Base-by-base conservation (phyloP, 1,140 invertebrate genomes). In the Tribolium madens region DNA sequence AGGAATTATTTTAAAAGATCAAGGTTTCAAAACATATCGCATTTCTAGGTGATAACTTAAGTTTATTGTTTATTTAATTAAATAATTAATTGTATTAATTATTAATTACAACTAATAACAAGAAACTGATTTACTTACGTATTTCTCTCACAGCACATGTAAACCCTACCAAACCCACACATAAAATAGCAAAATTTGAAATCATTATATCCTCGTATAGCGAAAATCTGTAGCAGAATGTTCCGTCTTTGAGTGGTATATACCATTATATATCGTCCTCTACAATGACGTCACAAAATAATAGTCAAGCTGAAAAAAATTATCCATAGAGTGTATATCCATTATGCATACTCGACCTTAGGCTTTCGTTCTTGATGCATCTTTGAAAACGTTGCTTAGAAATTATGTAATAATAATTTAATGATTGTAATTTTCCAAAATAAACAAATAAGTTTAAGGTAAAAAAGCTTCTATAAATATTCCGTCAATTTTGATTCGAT, bases 221-320 rank as follows among this genome's bases (percentile, higher is more conserved):
- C 17, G 18, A 57, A 57, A 57, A n/a, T 70, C 46, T 42, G 0
- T 46, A 12, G 9, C 14, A 47, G 31, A 70, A 70, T 70, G 68
- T 1, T 17, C 15, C 7, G n/a, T 31, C 3, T 68, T 48, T 5
- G 18, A 9, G 14, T 70, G 18, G 46, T 21, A 12, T 46, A 46
- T 14, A 42, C 68, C n/a, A 47, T 70, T 70, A n/a, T 70, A 70
- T 70, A 70, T 2, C 9, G 18, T 70, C 17, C 17, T 70, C 14
- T n/a, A 12, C 2, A 46, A 26, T 70, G 68, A 70, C 68, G 68
- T 70, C 68, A 70, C 10, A 14, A n/a, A 36, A 70, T 36, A 50
- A 50, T 17, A 21, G 52, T 57, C 52, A 57, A 18, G 17, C 10
- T 57, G 52, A 57, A 57, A 57, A 52, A 57, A 57, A n/a, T 57